These are phyloP conservation scores for Percopsis transmontana DNA, from an alignment of 2,113 vertebrate species.

Conservation along the genomic window DNA sequence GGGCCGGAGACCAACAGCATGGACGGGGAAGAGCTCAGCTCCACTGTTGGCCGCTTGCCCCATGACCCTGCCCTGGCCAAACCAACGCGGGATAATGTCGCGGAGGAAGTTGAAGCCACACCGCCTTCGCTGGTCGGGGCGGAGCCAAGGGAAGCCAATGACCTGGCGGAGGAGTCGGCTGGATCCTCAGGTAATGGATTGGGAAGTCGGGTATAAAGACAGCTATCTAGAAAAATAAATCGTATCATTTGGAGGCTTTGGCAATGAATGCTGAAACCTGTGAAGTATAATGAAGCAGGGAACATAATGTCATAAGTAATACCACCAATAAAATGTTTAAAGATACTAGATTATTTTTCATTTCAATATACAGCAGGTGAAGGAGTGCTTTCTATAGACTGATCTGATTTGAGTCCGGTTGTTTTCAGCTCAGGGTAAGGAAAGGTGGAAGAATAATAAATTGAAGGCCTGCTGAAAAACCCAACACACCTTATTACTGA, in stretches of 20 bases:
- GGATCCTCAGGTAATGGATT: conserved; percentile 44
- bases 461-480: not conserved
- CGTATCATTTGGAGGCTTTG: conserved; percentile 18
- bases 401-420: not conserved
- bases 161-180: conserved; percentile 47
- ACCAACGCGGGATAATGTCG: conserved; percentile 45
- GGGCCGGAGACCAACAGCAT: conserved; percentile 33
- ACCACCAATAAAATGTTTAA: conserved; percentile 39
- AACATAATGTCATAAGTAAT: conserved; percentile 4
- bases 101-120: conserved; percentile 40
- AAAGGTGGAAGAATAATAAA: not conserved
- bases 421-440: not conserved
- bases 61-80: conserved; percentile 20
- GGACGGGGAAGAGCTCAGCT: conserved; percentile 30
- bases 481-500: too few relatives aligned
- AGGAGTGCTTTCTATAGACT: not conserved
- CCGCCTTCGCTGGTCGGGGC: conserved; percentile 35
- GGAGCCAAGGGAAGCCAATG: conserved; percentile 41
- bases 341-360: conserved; percentile 39
- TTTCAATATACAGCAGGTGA: conserved; percentile 24
- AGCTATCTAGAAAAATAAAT: not conserved
- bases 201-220: not conserved
- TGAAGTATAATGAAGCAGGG: conserved; percentile 17
- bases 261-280: conserved; percentile 10
- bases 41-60: conserved; percentile 48